Conservation (phyloP, 1,140 invertebrate species). For the Ceratina japonica region DNA sequence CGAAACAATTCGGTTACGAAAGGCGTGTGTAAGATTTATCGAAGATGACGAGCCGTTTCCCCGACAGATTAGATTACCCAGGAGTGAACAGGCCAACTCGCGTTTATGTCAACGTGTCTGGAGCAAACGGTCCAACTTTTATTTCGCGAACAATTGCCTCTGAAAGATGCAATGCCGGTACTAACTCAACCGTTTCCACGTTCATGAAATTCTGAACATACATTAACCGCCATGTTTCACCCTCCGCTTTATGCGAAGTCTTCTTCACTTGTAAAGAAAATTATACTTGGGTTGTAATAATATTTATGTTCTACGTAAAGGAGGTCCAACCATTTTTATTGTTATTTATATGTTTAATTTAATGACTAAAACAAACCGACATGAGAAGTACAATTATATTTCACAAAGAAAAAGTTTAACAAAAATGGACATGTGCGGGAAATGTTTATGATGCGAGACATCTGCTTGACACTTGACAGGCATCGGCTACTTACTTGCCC, state of each 20-base stretch:
- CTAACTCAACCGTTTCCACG: background rate
- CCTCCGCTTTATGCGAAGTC: background rate
- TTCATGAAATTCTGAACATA: background rate
- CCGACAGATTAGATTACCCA: slow-evolving; percentile 23
- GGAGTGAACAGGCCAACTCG: background rate
- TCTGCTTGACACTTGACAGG: slow-evolving; percentile 24
- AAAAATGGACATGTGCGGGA: background rate
- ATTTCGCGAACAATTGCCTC: slow-evolving; percentile 9
- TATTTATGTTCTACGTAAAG: too few species aligned
- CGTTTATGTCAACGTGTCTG: slow-evolving; percentile 7
- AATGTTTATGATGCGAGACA: slow-evolving; percentile 14
- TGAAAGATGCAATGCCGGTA: slow-evolving; percentile 17
- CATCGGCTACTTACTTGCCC: background rate
- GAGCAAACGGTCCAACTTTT: slow-evolving; percentile 4
- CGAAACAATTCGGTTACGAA: slow-evolving; percentile 4
- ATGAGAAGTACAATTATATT: too few species aligned
- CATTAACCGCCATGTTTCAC: background rate
- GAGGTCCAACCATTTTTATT: too few species aligned
- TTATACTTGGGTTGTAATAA: too few species aligned
- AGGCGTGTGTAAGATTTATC: slow-evolving; percentile 8
- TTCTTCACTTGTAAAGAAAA: background rate
- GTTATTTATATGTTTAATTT: too few species aligned
- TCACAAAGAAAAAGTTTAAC: too few species aligned
- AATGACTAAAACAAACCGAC: too few species aligned
- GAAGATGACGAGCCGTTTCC: slow-evolving; percentile 25